These are phyloP conservation scores for Drosophila malerkotliana DNA, from an alignment of 1,140 invertebrate genomes.

Conservation along the genomic window DNA sequence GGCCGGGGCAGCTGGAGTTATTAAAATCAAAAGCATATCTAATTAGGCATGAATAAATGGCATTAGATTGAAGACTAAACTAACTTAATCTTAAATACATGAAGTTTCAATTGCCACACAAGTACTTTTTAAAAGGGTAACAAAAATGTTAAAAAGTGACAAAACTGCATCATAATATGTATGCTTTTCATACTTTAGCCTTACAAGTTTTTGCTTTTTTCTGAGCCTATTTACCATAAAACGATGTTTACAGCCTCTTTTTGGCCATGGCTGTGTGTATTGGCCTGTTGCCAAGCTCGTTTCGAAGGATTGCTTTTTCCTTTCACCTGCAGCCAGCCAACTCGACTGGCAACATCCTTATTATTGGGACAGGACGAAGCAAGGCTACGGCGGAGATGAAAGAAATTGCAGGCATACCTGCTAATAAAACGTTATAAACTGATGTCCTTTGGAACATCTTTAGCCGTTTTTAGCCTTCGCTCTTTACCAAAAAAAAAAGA, in stretches of 20 bases:
- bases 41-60: slow-evolving; percentile 14
- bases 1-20: slow-evolving; percentile 49
- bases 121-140: neutral
- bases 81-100: too few species aligned
- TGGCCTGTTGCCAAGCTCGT: neutral
- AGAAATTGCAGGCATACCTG: slow-evolving; percentile 48
- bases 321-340: slow-evolving; percentile 10
- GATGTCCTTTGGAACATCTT: slow-evolving; percentile 54
- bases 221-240: neutral
- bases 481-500: slow-evolving; percentile 31
- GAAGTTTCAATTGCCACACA: too few species aligned
- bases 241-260: neutral
- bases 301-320: neutral
- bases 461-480: slow-evolving; percentile 4
- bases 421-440: slow-evolving; percentile 78
- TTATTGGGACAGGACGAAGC: slow-evolving; percentile 2
- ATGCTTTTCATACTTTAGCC: neutral
- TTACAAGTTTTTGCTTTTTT: neutral
- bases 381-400: slow-evolving; percentile 44
- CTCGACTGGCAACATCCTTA: slow-evolving; percentile 25
- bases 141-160: neutral
- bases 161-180: neutral
- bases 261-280: neutral
- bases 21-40: slow-evolving; percentile 25
- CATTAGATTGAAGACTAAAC: neutral